Base-by-base conservation (phyloP, 2,888 invertebrate genomes). In the Rhamphomyia laevipes region DNA sequence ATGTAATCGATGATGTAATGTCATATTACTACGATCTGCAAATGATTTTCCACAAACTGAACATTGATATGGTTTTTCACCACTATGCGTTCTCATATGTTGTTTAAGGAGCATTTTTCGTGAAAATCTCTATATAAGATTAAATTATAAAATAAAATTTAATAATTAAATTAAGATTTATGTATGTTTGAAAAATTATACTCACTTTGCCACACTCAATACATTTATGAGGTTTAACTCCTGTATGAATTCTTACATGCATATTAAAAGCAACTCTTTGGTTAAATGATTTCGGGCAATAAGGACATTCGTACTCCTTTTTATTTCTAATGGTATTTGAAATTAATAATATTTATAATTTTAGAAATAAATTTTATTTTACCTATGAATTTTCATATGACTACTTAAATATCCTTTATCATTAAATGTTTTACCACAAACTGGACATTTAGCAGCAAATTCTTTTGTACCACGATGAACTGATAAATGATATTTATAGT, bases 261-360 rank as follows among this genome's bases (percentile, higher is more conserved):
- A 88, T 88, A 62, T 88, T 88, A 70, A 87, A 89, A 10, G 88
- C 88, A 6, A 89, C 88, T 31, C 88, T 77, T 65, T 88, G 88
- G 66, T 88, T 88, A 65, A 89, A 89, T 17, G 86, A 80, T 66
- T 88, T 88, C 1, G 86, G 86, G 60, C 88, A 89, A 58, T 81
- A 78, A 21, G 82, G 77, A 61, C 88, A 88, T 44, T 81, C 84
- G 67, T 88, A 87, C 64, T 87, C 86, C 63, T 86, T 87, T 53
- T 80, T 78, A 63, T 87, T 86, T 54, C 82, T 75, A 66, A 13
- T 16, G 16, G 11, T 27, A 27, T 30, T 5, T 15, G 38, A 48
- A 2, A 33, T 27, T 17, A 6, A 21, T 21, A 21, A 21, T 4
- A 21, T 4, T 21, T 21, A 4, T 21, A 21, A 3, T 27, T 1